Percentiles rank a stretch among this genome's conserved stretches.
phyloP scores from a whole-genome alignment of 2,888 invertebrate genomes.

The Drosophila kuntzei region DNA sequence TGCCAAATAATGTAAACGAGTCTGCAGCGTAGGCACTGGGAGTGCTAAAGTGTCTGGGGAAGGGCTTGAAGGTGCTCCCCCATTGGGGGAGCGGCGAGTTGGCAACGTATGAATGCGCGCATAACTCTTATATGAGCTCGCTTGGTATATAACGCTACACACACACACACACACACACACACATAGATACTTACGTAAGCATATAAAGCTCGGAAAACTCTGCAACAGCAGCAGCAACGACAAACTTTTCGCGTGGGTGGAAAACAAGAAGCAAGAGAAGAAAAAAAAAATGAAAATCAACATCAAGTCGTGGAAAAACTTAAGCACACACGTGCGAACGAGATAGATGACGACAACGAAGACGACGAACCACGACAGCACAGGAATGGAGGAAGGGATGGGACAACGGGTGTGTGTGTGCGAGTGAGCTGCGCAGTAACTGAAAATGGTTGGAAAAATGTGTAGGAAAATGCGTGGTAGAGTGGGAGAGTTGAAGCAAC shows the following conservation, averaged over 20 bases:
- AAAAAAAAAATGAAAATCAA: conserved; percentile 56
- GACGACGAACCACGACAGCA: conserved; percentile 51
- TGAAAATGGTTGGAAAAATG: conserved; percentile 43
- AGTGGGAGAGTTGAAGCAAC: conserved; percentile 6
- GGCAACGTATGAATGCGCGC: conserved; percentile 68
- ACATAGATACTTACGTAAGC: conserved; percentile 36
- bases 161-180: conserved; percentile 32
- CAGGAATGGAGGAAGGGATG: conserved; percentile 12
- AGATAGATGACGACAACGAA: conserved; percentile 67
- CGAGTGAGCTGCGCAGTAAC: conserved; percentile 57
- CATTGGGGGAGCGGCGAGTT: conserved; percentile 49
- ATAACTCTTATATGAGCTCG: conserved; percentile 76
- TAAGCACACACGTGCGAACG: conserved; percentile 70
- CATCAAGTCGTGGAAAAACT: conserved; percentile 71
- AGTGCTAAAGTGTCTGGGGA: conserved; percentile 42
- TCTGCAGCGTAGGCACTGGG: conserved; percentile 32
- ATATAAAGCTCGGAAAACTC: conserved; percentile 64
- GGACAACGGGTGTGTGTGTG: conserved; percentile 41
- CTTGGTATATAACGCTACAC: conserved; percentile 58
- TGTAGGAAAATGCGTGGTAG: conserved; percentile 57
- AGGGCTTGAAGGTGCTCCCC: conserved; percentile 50
- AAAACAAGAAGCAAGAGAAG: conserved; percentile 47
- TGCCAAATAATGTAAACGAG: conserved; percentile 35
- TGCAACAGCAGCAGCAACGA: conserved; percentile 50
- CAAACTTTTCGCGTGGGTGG: conserved; percentile 69